Evolutionary conservation across 2,113 vertebrate species (phyloP).

Genomic region (Eudorcas thomsonii): DNA sequence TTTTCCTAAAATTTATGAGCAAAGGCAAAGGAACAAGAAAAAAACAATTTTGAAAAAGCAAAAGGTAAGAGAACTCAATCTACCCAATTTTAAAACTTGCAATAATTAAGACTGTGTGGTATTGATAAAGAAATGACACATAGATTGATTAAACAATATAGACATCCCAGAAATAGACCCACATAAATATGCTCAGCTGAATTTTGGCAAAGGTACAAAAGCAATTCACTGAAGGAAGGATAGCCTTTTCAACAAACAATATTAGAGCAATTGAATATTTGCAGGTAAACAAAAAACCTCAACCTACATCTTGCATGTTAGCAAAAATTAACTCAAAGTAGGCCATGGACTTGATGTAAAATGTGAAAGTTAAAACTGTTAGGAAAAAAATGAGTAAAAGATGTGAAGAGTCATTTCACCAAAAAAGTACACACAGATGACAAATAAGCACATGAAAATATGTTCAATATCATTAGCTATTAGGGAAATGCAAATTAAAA

Average conservation of each 20-base stretch:
- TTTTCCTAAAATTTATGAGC: background rate
- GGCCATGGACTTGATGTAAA: background rate
- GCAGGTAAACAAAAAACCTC: background rate
- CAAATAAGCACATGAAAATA: background rate
- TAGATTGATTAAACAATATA: background rate
- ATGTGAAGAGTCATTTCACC: background rate
- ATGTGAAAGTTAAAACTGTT: background rate
- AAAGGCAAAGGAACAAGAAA: background rate
- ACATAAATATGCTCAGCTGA: background rate
- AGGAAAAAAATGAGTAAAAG: background rate
- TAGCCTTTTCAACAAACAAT: background rate
- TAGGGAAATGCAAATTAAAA: background rate
- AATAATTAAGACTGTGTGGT: background rate
- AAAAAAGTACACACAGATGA: background rate
- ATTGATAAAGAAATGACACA: background rate
- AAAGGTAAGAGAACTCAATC: background rate
- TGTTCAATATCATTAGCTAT: background rate
- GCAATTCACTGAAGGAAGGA: background rate
- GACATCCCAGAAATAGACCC: background rate
- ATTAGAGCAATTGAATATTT: background rate
- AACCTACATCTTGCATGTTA: background rate
- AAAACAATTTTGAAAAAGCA: slow-evolving; percentile 1
- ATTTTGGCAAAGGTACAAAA: slow-evolving; percentile 10
- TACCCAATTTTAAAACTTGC: background rate
- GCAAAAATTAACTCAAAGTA: background rate